Evolutionary conservation across 2,797 vertebrate genomes (phyloP), one percentile per base, ranked within the genome.

Genomic region (Cossypha polioptera): DNA sequence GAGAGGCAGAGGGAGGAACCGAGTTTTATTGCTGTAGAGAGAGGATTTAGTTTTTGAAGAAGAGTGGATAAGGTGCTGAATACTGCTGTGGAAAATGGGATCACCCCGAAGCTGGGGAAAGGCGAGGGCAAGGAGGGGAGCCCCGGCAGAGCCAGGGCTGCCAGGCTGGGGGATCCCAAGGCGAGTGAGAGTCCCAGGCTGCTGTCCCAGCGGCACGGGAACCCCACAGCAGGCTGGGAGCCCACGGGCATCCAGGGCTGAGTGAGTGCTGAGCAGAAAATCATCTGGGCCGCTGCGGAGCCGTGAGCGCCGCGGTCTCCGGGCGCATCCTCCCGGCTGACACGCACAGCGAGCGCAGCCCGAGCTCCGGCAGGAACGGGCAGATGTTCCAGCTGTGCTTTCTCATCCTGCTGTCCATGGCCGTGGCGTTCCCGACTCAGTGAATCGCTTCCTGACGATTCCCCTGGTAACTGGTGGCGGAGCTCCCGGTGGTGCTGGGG

Each of bases 371-470:
- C 28, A 81, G 79, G 4, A n/a, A 17, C 0, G 11, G 91, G 48
- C 94, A 77, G 76, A 91, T 94, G 93, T 59, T 67, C 10, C 72
- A 90, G 92, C 93, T 47, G 88, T 76, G 84, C 65, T 26, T 71
- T 33, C 92, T 58, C 90, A 5, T 79, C 40, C 26, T 1, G 13
- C 77, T 80, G 55, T 16, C n/a, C 5, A 78, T 22, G 92, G 79
- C 55, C 4, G 1, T 1, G 72, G 79, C 10, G 8, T 33, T 93
- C 82, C 75, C 55, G 29, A 2, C 53, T 51, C 54, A 2, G 24
- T 2, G 72, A 61, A 67, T 38, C 6, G 40, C 78, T 81, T 48
- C 84, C 85, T 61, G 26, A 68, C 2, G 13, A 86, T 33, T 75
- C 66, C 82, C 82, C 55, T 15, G 90, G 62, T 24, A 16, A 42